These are phyloP conservation scores for Acholoe squamosa DNA, from an alignment of 2,888 invertebrate genomes.

Conservation along the genomic window DNA sequence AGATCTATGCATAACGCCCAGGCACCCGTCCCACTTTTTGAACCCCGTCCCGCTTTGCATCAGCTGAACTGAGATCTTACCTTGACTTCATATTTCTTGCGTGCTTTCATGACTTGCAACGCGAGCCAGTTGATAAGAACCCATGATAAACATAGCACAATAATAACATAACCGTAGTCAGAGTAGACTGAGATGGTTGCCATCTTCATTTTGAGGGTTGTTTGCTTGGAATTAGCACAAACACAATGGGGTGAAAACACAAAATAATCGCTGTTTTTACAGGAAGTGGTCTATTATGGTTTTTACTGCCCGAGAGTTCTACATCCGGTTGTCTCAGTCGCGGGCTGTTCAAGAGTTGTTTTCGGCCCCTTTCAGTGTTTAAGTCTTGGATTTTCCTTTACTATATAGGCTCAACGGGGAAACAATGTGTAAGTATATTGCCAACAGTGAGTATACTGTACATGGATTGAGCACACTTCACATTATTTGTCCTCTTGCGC, in stretches of 20 bases:
- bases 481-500: too few relatives aligned
- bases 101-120: conserved; percentile 56
- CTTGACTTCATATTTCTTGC: conserved; percentile 56
- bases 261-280: neutral
- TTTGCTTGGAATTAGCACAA: neutral
- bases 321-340: neutral
- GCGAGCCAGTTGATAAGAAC: conserved; percentile 60
- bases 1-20: neutral
- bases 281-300: too few relatives aligned
- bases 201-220: neutral
- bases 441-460: too few relatives aligned
- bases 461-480: too few relatives aligned
- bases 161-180: conserved; percentile 42
- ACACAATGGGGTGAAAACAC: neutral
- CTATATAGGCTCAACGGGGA: too few relatives aligned
- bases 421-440: too few relatives aligned
- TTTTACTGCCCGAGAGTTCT: neutral
- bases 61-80: conserved; percentile 28
- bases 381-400: too few relatives aligned
- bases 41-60: neutral
- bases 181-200: conserved; percentile 46
- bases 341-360: neutral
- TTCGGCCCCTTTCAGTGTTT: too few relatives aligned
- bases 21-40: conserved; percentile 46
- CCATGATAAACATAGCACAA: conserved; percentile 56